A percentile compares a stretch with the other conserved stretches of the same genome.
These are phyloP conservation scores for Aelia acuminata DNA, from an alignment of 2,888 invertebrate species.

Conservation along the genomic window DNA sequence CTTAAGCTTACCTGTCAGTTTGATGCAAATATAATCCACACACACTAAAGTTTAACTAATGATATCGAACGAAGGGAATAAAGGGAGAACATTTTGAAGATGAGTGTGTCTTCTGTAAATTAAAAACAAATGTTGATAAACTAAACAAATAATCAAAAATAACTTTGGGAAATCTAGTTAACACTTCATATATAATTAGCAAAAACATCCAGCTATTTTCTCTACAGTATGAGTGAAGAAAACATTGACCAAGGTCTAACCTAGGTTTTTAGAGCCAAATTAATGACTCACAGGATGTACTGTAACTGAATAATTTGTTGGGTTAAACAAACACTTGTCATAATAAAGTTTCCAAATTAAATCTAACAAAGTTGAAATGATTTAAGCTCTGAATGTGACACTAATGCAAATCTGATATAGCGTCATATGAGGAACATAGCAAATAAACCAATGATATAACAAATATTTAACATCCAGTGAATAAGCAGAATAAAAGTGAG, in stretches of 20 bases:
- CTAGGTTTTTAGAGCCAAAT: neutral
- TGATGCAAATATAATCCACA: slow-evolving; percentile 41
- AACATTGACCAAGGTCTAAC: neutral
- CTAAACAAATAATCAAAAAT: neutral
- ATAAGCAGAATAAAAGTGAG: neutral
- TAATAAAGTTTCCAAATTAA: neutral
- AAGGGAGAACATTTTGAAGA: slow-evolving; percentile 38
- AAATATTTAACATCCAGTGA: slow-evolving; percentile 25
- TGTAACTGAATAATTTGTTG: neutral
- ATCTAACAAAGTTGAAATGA: neutral
- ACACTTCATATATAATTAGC: neutral
- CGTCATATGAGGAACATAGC: neutral
- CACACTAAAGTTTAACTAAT: slow-evolving; percentile 41
- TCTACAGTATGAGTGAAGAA: neutral
- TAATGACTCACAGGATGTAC: slow-evolving; percentile 30
- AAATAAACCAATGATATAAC: neutral
- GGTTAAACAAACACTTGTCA: neutral
- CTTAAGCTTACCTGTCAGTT: slow-evolving; percentile 36
- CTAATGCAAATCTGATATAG: neutral
- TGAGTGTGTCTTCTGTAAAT: neutral
- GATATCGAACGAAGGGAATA: slow-evolving; percentile 23
- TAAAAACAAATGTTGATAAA: neutral
- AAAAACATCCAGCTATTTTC: neutral
- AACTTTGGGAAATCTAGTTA: neutral
- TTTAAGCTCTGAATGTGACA: neutral